Percentiles rank a stretch among this genome's conserved stretches.
Evolutionary conservation across 2,113 vertebrate species (phyloP).

Genomic region (Scytalopus superciliaris): DNA sequence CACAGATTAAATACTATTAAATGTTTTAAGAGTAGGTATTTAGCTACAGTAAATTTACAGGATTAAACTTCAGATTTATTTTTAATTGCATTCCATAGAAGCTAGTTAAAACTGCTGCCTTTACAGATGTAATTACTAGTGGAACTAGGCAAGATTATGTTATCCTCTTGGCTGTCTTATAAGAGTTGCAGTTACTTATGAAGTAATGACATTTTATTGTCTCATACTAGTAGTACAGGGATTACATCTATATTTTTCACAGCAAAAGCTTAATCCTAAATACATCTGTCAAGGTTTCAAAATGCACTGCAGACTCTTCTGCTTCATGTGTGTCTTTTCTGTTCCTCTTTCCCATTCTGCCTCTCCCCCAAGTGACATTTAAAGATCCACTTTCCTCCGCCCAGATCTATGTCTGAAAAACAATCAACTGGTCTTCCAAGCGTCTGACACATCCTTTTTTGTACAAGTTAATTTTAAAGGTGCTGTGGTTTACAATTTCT

Average conservation of each 20-base stretch:
- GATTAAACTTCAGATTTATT: neutral
- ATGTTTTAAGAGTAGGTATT: neutral
- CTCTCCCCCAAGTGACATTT: neutral
- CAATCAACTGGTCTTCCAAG: neutral
- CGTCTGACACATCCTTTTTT: neutral
- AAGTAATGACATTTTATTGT: neutral
- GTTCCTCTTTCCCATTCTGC: neutral
- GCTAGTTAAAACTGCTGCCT: neutral
- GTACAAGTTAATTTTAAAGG: constrained; percentile 23
- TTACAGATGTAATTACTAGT: neutral
- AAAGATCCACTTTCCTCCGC: neutral
- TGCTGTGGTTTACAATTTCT: neutral
- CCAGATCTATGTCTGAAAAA: neutral
- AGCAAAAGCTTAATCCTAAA: neutral
- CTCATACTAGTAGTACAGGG: neutral
- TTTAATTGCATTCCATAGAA: neutral
- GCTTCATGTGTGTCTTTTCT: neutral
- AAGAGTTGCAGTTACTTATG: neutral
- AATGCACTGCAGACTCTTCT: neutral
- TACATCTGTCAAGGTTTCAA: neutral
- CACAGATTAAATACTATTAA: neutral
- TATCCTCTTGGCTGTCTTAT: neutral
- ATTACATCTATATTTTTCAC: neutral
- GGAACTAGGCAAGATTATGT: neutral
- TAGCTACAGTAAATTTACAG: neutral